Base-by-base conservation (phyloP, 2,113 vertebrate genomes). In the Neoarius graeffei region DNA sequence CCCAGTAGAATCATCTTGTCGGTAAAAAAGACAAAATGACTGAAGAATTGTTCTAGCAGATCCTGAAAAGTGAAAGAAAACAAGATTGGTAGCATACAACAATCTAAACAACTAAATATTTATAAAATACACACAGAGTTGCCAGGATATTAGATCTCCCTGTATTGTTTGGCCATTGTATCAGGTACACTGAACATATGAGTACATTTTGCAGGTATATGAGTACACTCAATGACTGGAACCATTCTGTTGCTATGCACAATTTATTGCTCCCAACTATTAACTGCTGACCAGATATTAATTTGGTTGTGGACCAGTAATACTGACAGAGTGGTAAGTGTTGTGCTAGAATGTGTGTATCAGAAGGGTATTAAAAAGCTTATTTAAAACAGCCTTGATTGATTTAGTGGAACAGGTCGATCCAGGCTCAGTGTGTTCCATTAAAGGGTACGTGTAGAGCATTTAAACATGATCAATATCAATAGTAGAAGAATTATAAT, bases 21-120 rank as follows among this genome's bases (percentile, higher is more conserved):
- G 64, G 62, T n/a, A 77, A 60, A 30, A 89, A 84, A 81, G 71
- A 83, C 30, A 85, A 77, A 54, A 69, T 62, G 71, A 74, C 82
- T 81, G 90, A 88, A 88, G 81, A 59, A 42, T 83, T 81, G 67
- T 52, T 86, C 76, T 88, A 60, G 85, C n/a, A 67, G 82, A 86
- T 88, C 85, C 85, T 90, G 60, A 20, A 69, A 80, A 85, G 15
- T 52, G 13, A 84, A 84, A 67, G 13, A 84, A 14, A 48, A n/a
- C 25, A 50, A 84, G 20, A 59, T 14, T 60, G 17, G 4, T 83
- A 14, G 48, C 48, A 50, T 27, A 60, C 8, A 35, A 8, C 1
- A 0, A 80, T 20, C 7, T 5, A 60, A 60, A 81, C 7, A 13
- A 42, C 56, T 77, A 48, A 8, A 74, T 74, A 74, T 48, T 2